These are phyloP conservation scores for Aplocera efformata DNA, from an alignment of 2,888 invertebrate genomes.

Conservation along the genomic window DNA sequence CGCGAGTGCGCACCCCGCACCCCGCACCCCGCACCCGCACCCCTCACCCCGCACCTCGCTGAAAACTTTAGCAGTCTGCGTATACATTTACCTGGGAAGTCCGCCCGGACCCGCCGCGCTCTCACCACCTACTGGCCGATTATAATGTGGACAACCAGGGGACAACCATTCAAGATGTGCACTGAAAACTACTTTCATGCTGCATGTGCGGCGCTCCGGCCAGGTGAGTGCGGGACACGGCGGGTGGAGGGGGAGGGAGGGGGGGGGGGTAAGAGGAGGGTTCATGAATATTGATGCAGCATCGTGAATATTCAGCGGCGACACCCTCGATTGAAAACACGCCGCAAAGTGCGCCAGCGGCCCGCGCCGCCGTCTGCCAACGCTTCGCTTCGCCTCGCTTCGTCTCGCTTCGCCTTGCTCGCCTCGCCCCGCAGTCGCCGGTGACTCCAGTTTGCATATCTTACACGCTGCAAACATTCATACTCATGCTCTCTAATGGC, in stretches of 20 bases:
- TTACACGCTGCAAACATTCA: background rate
- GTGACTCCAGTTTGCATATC: too few relatives aligned
- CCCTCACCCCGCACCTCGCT: background rate
- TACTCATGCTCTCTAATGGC: background rate
- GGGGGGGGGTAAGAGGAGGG: slow-evolving; percentile 30
- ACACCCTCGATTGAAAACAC: slow-evolving; percentile 64
- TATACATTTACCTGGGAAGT: too few relatives aligned
- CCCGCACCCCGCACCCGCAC: background rate
- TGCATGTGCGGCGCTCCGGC: too few relatives aligned
- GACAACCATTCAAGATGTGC: too few relatives aligned
- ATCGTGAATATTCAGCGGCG: slow-evolving; percentile 64
- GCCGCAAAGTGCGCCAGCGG: slow-evolving; percentile 39
- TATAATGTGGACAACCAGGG: slow-evolving; percentile 1
- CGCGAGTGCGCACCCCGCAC: slow-evolving; percentile 1
- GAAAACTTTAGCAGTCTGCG: too few relatives aligned
- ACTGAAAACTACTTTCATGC: slow-evolving; percentile 31
- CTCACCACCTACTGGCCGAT: background rate
- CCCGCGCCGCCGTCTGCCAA: background rate
- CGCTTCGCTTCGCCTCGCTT: background rate
- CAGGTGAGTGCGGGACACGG: too few relatives aligned
- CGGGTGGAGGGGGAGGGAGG: slow-evolving; percentile 22
- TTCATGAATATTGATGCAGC: slow-evolving; percentile 66
- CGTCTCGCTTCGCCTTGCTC: too few relatives aligned
- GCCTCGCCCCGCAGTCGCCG: too few relatives aligned
- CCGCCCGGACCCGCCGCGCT: too few relatives aligned